Percentiles rank a stretch among this genome's conserved stretches.
These are phyloP conservation scores for Athalia circularis DNA, from an alignment of 2,888 invertebrate species.

Conservation along the genomic window DNA sequence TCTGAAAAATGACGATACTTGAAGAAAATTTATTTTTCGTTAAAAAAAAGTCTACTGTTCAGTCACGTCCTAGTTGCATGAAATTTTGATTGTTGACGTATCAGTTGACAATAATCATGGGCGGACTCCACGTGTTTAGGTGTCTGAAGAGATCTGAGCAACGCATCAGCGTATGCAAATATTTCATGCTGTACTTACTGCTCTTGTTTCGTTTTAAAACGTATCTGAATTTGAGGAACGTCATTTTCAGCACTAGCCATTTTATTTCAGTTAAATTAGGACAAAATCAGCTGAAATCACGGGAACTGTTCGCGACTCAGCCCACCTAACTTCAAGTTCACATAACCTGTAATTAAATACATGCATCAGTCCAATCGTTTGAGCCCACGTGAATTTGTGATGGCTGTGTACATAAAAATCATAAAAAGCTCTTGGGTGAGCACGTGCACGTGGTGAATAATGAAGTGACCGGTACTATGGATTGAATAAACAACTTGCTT, in stretches of 20 bases:
- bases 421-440: background rate
- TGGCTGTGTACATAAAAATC: background rate
- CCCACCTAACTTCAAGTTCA: background rate
- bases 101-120: background rate
- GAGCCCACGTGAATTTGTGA: too few relatives aligned
- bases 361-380: too few relatives aligned
- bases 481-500: background rate
- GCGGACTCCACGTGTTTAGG: constrained; percentile 1
- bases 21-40: constrained; percentile 35
- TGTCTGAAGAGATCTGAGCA: background rate
- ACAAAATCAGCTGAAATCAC: background rate
- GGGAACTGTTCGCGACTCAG: background rate
- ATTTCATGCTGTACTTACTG: constrained; percentile 78
- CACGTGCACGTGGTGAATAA: constrained; percentile 16
- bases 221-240: constrained; percentile 84
- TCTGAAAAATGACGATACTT: constrained; percentile 75
- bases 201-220: constrained; percentile 87
- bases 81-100: background rate
- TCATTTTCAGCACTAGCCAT: constrained; percentile 65
- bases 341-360: too few relatives aligned
- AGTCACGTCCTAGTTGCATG: background rate
- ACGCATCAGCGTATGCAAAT: background rate
- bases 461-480: background rate
- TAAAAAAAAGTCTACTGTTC: too few relatives aligned
- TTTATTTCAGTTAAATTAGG: background rate